Evolutionary conservation across 2,113 vertebrate species (phyloP).

Genomic region (Vulpes ferrilata): DNA sequence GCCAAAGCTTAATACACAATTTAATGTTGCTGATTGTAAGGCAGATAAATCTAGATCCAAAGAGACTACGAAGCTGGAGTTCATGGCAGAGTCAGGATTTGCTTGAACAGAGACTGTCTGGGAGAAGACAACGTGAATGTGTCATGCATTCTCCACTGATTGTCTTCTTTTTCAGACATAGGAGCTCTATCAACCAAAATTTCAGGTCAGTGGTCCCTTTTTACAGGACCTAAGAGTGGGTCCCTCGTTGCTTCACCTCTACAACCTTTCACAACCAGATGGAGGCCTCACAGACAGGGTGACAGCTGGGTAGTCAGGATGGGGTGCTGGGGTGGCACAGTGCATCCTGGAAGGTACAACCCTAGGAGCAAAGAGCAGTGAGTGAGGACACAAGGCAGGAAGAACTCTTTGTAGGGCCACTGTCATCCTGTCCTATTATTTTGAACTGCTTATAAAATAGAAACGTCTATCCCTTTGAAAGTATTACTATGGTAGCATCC

Average conservation of each 20-base stretch:
- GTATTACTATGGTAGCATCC: not conserved
- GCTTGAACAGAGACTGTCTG: not conserved
- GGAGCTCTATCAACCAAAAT: not conserved
- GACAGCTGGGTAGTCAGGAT: not conserved
- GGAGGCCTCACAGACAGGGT: not conserved
- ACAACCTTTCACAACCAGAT: not conserved
- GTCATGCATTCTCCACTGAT: too few relatives aligned
- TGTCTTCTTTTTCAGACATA: not conserved
- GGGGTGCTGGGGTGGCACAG: not conserved
- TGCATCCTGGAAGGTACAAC: not conserved
- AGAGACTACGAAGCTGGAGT: not conserved
- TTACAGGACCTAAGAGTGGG: not conserved
- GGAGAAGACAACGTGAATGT: not conserved
- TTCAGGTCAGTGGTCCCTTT: not conserved
- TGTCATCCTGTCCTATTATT: not conserved
- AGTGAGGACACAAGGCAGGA: not conserved
- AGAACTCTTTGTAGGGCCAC: not conserved
- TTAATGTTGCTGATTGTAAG: not conserved
- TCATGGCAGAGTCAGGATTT: slow-evolving; percentile 14
- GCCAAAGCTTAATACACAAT: not conserved
- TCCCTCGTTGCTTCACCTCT: not conserved
- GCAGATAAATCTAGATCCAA: not conserved
- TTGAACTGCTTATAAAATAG: not conserved
- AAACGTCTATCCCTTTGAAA: not conserved
- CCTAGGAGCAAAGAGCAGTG: not conserved